phyloP scores from a whole-genome alignment of 2,888 invertebrate genomes.

The Rambutsinella grinnellia region DNA sequence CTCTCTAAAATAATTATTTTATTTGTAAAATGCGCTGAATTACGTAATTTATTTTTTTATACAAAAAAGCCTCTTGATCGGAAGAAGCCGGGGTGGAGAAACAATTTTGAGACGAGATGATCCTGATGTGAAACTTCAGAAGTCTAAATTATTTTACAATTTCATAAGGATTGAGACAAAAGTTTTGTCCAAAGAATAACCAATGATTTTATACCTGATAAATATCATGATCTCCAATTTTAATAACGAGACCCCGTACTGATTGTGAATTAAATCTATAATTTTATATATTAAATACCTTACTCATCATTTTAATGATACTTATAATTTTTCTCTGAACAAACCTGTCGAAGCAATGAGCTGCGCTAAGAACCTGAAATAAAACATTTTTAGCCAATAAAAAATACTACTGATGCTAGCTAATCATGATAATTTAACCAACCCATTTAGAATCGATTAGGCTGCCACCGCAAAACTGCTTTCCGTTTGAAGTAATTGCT shows the following conservation, averaged over 20 bases:
- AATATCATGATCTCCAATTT: conserved; percentile 34
- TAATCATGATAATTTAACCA: neutral
- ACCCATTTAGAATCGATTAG: conserved; percentile 41
- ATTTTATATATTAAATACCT: neutral
- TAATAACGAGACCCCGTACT: conserved; percentile 15
- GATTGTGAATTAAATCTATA: conserved; percentile 3
- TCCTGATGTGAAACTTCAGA: conserved; percentile 27
- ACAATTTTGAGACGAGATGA: conserved; percentile 6
- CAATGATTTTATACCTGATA: no score
- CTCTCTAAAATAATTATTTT: conserved; percentile 74
- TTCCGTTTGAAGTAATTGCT: conserved; percentile 36
- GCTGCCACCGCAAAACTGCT: conserved; percentile 53
- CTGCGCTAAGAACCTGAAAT: conserved; percentile 28
- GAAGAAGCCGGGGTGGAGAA: conserved; percentile 44
- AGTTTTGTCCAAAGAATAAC: no score
- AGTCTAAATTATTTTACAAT: neutral
- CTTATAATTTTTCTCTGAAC: no score
- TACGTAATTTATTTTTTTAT: neutral
- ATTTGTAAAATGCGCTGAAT: neutral
- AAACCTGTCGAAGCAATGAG: conserved; percentile 45
- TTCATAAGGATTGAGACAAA: no score
- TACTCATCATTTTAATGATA: neutral
- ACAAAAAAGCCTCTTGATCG: conserved; percentile 23
- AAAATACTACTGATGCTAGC: neutral
- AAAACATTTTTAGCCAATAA: neutral